Conservation (phyloP, 1,140 invertebrate species). For the Pentalonia nigronervosa region DNA sequence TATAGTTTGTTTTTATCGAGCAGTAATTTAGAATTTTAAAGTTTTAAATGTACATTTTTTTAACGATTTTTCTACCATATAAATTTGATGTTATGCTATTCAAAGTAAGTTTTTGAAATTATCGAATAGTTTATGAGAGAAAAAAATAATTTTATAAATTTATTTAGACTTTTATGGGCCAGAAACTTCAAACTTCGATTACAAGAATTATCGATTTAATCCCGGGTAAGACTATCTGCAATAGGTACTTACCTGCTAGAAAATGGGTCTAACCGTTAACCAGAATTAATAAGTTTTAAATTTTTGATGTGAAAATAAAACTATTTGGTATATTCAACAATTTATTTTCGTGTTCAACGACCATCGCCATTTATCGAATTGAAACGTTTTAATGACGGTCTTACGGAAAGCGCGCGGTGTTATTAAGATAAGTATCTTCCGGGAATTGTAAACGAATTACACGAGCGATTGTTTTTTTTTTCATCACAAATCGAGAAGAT, state of each 20-base stretch:
- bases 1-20: neutral
- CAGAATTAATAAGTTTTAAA: neutral
- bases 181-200: neutral
- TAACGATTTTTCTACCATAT: neutral
- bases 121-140: neutral
- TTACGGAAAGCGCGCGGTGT: neutral
- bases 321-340: neutral
- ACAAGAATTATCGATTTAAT: neutral
- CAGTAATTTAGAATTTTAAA: neutral
- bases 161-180: neutral
- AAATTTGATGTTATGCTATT: neutral
- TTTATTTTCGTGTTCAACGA: slow-evolving; percentile 18
- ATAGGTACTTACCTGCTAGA: neutral
- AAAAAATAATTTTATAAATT: neutral
- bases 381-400: neutral
- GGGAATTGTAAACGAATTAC: neutral
- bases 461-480: neutral
- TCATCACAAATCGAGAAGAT: neutral
- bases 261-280: neutral
- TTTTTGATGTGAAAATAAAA: neutral
- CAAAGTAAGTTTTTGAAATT: neutral
- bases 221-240: neutral
- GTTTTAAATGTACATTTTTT: neutral
- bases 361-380: neutral
- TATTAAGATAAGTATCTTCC: neutral